phyloP scores from a whole-genome alignment of 1,140 invertebrate genomes.

The Ditylenchus dipsaci region DNA sequence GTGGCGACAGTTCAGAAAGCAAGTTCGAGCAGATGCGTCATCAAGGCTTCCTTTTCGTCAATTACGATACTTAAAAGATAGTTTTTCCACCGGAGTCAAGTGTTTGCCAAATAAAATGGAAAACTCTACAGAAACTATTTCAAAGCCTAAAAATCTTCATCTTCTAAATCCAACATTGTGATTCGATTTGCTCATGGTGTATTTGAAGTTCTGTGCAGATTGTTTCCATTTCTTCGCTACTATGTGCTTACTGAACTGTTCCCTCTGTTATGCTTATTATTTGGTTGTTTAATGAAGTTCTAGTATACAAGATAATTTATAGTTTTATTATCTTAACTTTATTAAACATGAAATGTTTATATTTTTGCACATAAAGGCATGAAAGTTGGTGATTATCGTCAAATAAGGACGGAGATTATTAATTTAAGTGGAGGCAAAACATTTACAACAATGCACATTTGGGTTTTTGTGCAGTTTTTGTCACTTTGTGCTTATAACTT shows the following conservation, averaged over 20 bases:
- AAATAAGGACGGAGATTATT: too few species aligned
- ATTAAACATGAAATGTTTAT: too few species aligned
- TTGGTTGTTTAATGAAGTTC: slow-evolving; percentile 33
- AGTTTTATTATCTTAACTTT: too few species aligned
- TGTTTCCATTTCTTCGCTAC: slow-evolving; percentile 17
- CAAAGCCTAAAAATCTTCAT: not conserved
- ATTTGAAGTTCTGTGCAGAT: slow-evolving; percentile 24
- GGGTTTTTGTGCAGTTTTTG: too few species aligned
- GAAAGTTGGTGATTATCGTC: too few species aligned
- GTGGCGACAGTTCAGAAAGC: slow-evolving; percentile 30
- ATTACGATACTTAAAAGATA: slow-evolving; percentile 15
- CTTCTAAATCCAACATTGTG: slow-evolving; percentile 18
- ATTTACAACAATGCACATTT: too few species aligned
- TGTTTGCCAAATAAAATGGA: not conserved
- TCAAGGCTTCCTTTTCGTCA: slow-evolving; percentile 26
- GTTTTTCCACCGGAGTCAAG: not conserved
- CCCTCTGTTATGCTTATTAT: slow-evolving; percentile 43
- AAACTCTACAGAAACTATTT: not conserved
- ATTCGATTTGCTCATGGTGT: slow-evolving; percentile 19
- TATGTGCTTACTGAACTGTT: slow-evolving; percentile 32
- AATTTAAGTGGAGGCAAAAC: too few species aligned
- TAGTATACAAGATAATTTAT: too few species aligned
- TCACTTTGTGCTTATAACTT: too few species aligned
- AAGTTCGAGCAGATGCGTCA: slow-evolving; percentile 36
- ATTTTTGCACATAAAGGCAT: too few species aligned